phyloP scores from a whole-genome alignment of 2,113 vertebrate species.

The Catharus fuscescens region DNA sequence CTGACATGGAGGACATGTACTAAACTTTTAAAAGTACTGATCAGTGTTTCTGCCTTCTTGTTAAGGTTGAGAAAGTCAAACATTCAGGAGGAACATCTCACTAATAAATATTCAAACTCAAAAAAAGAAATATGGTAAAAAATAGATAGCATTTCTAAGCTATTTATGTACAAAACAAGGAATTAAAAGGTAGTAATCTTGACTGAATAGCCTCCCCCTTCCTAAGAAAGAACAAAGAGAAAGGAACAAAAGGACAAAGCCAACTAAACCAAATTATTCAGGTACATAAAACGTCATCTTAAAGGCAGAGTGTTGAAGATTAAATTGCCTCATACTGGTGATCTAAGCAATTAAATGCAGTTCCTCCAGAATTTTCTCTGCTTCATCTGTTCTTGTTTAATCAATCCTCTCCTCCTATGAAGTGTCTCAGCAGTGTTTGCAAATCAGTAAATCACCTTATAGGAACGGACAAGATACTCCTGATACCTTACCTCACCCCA shows the following conservation, averaged over 20 bases:
- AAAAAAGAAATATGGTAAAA: background rate
- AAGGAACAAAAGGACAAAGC: background rate
- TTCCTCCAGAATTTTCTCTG: background rate
- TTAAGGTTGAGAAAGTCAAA: background rate
- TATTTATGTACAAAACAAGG: background rate
- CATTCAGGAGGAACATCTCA: background rate
- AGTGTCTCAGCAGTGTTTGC: background rate
- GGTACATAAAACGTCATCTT: background rate
- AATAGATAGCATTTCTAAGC: background rate
- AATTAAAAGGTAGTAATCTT: background rate
- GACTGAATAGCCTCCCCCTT: background rate
- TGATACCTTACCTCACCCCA: background rate
- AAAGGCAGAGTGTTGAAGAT: background rate
- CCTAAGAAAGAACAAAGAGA: background rate
- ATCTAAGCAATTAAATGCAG: background rate
- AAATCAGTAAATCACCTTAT: background rate
- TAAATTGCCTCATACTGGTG: background rate
- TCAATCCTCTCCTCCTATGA: background rate
- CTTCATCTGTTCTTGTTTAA: background rate
- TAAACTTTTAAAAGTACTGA: background rate
- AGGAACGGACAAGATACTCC: background rate
- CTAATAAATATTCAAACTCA: background rate
- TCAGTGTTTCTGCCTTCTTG: background rate
- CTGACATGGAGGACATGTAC: background rate
- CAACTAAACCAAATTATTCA: background rate